phyloP scores from a whole-genome alignment of 23 tunicate genomes.

The Clavelina lepadiformis region DNA sequence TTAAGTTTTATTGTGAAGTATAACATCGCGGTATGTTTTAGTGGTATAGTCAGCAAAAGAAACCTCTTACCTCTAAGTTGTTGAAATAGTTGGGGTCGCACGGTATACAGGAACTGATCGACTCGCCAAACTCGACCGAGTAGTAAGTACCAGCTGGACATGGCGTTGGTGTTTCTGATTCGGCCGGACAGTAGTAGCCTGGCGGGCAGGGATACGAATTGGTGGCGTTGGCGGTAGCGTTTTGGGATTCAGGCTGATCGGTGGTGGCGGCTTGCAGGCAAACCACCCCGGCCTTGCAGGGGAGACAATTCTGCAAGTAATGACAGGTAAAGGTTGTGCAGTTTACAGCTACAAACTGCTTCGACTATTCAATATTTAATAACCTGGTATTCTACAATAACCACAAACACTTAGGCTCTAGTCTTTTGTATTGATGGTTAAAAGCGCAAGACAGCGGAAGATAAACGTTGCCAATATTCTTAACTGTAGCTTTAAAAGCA shows the following conservation, averaged over 20 bases:
- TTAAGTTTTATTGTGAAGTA: too few relatives aligned
- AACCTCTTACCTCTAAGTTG: slow-evolving; percentile 36
- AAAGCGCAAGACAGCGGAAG: too few relatives aligned
- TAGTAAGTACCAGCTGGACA: slow-evolving; percentile 94
- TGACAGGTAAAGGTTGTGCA: not conserved
- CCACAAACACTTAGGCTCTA: too few relatives aligned
- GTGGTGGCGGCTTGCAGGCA: slow-evolving; percentile 87
- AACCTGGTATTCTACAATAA: too few relatives aligned
- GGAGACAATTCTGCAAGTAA: slow-evolving; percentile 49
- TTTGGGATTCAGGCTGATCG: slow-evolving; percentile 71
- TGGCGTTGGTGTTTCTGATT: slow-evolving; percentile 51
- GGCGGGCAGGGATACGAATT: slow-evolving; percentile 92
- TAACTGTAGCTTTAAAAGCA: too few relatives aligned
- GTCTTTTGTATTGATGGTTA: too few relatives aligned
- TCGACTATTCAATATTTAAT: too few relatives aligned
- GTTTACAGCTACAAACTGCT: not conserved
- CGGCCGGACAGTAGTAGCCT: slow-evolving; percentile 85
- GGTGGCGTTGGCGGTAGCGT: slow-evolving; percentile 68
- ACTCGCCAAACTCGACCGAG: slow-evolving; percentile 60
- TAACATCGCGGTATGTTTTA: too few relatives aligned
- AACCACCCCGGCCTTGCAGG: slow-evolving; percentile 81
- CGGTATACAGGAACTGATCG: slow-evolving; percentile 34
- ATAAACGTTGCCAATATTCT: too few relatives aligned
- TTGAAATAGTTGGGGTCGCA: slow-evolving; percentile 75
- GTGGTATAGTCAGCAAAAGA: not conserved